Evolutionary conservation across 1,140 invertebrate species (phyloP), one percentile per base, ranked within the genome.

Genomic region (Saccostrea echinata): DNA sequence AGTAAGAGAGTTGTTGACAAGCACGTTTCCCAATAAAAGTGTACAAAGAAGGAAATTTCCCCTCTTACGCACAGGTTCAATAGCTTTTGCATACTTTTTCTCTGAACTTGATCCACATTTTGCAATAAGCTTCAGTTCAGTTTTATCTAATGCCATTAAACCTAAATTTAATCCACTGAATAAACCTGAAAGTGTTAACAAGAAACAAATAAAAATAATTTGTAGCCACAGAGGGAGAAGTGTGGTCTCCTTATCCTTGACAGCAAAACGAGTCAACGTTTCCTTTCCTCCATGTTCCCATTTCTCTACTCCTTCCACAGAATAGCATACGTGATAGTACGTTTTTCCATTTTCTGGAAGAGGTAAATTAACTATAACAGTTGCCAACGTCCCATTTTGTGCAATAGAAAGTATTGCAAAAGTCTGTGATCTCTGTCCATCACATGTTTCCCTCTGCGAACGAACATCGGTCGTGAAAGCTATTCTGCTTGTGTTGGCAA

Each of bases 1-100:
- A 1, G 99, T 99, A 91, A 99, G 97, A 21, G 98, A 97, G 0
- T 98, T 98, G 95, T 99, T 99, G 11, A 99, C 99, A 86, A 99
- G 96, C 55, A 99, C 99, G 95, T 99, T 99, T 24, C 98, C 98
- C 52, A 99, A 96, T 64, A 99, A 95, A 91, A 99, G 97, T 51
- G 96, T 96, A 95, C 99, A 99, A 16, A 99, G 96, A 33, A 99
- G 95, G 95, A 98, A 99, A 96, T 99, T 99, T 80, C 99, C 99
- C 92, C 96, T 0, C 87, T 95, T 95, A 51, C 95, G 87, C 12
- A 96, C 85, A 11, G 95, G 95, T 71, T 90, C 87, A 53, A 96
- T 96, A 51, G 91, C 90, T 89, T 93, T 94, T 18, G 95, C 95
- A 92, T 95, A 94, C 68, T 92, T 93, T 89, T 95, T 95, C 88